These are phyloP conservation scores for Polydrusus cervinus DNA, from an alignment of 2,888 invertebrate species.

Conservation along the genomic window DNA sequence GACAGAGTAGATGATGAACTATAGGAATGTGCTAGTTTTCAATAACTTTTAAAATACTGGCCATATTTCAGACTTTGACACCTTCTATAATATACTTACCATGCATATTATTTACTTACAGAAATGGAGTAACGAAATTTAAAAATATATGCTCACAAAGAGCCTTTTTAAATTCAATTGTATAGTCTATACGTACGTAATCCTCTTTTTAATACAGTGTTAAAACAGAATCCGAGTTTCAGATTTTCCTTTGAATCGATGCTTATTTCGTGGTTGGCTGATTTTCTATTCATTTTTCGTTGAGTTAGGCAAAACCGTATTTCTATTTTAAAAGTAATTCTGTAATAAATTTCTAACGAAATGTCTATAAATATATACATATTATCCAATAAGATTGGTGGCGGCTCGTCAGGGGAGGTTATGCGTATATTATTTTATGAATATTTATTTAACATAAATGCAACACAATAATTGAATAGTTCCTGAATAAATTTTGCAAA, in stretches of 20 bases:
- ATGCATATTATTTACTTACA: not conserved
- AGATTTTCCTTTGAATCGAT: constrained; percentile 1
- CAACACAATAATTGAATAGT: too few species aligned
- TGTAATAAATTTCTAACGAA: not conserved
- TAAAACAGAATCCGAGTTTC: not conserved
- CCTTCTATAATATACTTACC: too few species aligned
- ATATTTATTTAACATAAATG: too few species aligned
- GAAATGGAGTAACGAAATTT: not conserved
- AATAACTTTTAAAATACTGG: too few species aligned
- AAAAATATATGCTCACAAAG: not conserved
- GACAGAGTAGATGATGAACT: too few species aligned
- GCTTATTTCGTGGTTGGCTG: constrained; percentile 1
- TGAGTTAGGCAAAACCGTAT: not conserved
- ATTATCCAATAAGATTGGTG: too few species aligned
- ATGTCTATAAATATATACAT: too few species aligned
- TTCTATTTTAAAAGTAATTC: not conserved
- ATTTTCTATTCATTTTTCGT: not conserved
- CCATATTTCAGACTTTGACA: too few species aligned
- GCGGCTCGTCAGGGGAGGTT: too few species aligned
- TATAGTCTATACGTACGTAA: not conserved
- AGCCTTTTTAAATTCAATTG: not conserved
- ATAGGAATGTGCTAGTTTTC: too few species aligned
- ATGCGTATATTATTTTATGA: too few species aligned
- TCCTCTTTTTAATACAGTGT: not conserved
- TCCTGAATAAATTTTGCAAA: too few species aligned